Evolutionary conservation across 35 echinoderm and acorn worm genomes (phyloP).

Genomic region (Strongylocentrotus purpuratus): DNA sequence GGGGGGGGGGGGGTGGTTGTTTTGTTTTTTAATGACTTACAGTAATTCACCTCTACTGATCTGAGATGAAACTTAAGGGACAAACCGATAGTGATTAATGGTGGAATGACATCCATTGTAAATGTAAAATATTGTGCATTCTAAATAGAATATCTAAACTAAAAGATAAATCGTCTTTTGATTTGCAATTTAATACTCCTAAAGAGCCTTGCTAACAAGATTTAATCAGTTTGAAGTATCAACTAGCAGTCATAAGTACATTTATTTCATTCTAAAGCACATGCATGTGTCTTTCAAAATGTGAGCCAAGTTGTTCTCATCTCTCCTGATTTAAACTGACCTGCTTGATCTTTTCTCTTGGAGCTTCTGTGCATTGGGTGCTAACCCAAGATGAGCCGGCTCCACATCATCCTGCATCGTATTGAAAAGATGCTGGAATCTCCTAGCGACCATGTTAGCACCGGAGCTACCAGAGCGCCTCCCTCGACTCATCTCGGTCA

Average conservation of each 20-base stretch:
- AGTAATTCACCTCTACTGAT: too few relatives aligned
- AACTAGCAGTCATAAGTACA: neutral
- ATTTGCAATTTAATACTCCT: too few relatives aligned
- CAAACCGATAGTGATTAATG: too few relatives aligned
- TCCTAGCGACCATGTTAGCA: constrained; percentile 37
- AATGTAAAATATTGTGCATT: too few relatives aligned
- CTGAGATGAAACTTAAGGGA: too few relatives aligned
- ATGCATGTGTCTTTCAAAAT: neutral
- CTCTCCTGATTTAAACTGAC: constrained; percentile 23
- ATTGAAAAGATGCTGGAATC: constrained; percentile 84
- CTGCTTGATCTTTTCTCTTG: constrained; percentile 64
- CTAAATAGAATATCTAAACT: too few relatives aligned
- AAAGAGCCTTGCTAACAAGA: neutral
- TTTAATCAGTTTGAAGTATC: neutral
- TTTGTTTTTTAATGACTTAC: too few relatives aligned
- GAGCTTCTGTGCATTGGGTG: constrained; percentile 47
- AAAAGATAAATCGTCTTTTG: too few relatives aligned
- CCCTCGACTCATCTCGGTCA: constrained; percentile 38
- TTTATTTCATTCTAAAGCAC: neutral
- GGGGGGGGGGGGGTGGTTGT: too few relatives aligned
- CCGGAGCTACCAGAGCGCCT: constrained; percentile 31
- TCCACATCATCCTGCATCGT: constrained; percentile 83
- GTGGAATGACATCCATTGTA: too few relatives aligned
- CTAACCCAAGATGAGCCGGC: constrained; percentile 64
- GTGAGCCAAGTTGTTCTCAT: neutral